phyloP scores from a whole-genome alignment of 2,113 vertebrate species.

The Rhagologus leucostigma region DNA sequence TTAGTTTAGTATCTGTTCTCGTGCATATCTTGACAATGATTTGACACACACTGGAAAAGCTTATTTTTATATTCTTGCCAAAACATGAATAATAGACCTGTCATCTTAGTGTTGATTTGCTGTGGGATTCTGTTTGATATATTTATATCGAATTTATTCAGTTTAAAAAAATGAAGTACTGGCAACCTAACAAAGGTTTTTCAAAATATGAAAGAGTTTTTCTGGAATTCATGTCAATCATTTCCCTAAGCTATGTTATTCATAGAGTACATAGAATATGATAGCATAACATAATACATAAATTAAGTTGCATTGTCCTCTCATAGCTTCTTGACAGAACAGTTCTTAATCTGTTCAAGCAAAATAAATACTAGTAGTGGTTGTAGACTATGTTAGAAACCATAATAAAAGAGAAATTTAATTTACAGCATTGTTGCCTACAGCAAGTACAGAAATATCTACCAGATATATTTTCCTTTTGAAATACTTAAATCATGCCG shows the following conservation, averaged over 20 bases:
- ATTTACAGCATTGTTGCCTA: not conserved
- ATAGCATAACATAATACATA: not conserved
- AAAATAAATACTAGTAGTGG: not conserved
- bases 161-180: not conserved
- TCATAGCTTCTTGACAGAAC: not conserved
- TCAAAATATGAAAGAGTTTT: not conserved
- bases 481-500: not conserved
- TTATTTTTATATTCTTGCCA: constrained; percentile 10
- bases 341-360: not conserved
- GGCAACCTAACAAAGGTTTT: constrained; percentile 15
- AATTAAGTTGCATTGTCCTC: not conserved
- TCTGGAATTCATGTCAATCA: not conserved
- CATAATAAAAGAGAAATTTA: not conserved
- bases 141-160: not conserved
- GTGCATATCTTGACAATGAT: not conserved
- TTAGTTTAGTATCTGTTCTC: not conserved
- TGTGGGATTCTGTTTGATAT: not conserved
- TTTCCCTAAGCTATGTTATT: not conserved
- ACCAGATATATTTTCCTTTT: not conserved
- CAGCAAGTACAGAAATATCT: not conserved
- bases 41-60: not conserved
- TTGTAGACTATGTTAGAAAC: not conserved
- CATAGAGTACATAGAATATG: not conserved
- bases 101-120: not conserved
- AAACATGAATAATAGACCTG: not conserved